Evolutionary conservation across 2,888 invertebrate genomes (phyloP).

Genomic region (Lacanobia wlatinum): DNA sequence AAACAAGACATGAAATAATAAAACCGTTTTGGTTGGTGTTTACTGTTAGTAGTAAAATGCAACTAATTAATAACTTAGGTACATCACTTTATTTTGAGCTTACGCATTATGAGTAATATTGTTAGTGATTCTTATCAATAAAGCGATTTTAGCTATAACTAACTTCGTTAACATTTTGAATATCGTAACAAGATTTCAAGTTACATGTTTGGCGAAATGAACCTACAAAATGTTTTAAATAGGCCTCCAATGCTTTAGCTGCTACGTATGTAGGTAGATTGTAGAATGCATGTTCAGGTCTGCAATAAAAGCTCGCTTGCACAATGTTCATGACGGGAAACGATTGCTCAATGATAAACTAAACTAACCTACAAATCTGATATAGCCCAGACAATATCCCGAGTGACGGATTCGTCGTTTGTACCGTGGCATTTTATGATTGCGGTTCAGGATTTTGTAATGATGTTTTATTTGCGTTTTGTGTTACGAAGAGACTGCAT

Average conservation of each 20-base stretch:
- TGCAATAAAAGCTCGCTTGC: conserved; percentile 53
- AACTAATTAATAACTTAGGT: conserved; percentile 6
- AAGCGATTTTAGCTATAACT: neutral
- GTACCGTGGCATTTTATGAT: conserved; percentile 43
- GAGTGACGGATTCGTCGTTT: conserved; percentile 47
- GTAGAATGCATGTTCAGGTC: conserved; percentile 15
- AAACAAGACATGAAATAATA: conserved; percentile 12
- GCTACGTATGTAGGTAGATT: neutral
- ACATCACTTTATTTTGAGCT: neutral
- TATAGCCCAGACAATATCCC: conserved; percentile 57
- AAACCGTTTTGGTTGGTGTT: neutral
- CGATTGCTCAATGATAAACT: conserved; percentile 55
- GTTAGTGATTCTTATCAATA: neutral
- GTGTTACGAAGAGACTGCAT: neutral
- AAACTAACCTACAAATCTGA: conserved; percentile 60
- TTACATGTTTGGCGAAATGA: neutral
- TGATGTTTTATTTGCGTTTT: conserved; percentile 8
- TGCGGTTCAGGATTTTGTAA: conserved; percentile 30
- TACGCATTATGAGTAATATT: neutral
- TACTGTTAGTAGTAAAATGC: conserved; percentile 4
- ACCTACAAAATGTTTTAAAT: no score
- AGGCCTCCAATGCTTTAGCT: neutral
- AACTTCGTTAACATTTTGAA: neutral
- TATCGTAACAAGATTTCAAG: neutral
- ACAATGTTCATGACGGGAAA: conserved; percentile 50